A percentile compares a stretch with the other conserved stretches of the same genome.
These are phyloP conservation scores for Thunnus maccoyii DNA, from an alignment of 2,113 vertebrate species.

Conservation along the genomic window DNA sequence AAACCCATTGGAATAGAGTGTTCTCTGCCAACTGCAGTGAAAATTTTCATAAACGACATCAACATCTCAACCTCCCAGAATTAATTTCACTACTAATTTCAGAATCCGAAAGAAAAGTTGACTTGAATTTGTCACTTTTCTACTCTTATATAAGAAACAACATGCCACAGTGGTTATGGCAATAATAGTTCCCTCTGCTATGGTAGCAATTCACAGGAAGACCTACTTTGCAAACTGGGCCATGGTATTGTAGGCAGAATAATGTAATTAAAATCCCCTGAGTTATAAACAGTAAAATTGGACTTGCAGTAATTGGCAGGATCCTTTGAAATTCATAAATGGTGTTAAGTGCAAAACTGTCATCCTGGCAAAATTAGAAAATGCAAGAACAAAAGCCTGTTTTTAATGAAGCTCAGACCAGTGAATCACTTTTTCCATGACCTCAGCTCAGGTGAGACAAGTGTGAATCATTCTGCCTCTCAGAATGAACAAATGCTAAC, in stretches of 20 bases:
- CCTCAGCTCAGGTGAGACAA: conserved; percentile 23
- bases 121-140: not conserved
- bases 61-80: too few species aligned
- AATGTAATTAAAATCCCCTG: conserved; percentile 61
- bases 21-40: too few species aligned
- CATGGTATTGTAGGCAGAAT: conserved; percentile 54
- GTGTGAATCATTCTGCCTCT: conserved; percentile 3
- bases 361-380: conserved; percentile 16
- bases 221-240: conserved; percentile 63
- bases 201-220: conserved; percentile 42
- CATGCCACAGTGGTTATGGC: not conserved
- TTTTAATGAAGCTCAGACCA: conserved; percentile 26
- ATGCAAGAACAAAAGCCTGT: conserved; percentile 34
- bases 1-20: too few species aligned
- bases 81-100: too few species aligned
- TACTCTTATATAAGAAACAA: conserved; percentile 1
- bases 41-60: too few species aligned
- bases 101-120: too few species aligned
- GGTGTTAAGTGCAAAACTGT: conserved; percentile 31
- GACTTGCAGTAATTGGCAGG: conserved; percentile 21
- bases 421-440: not conserved
- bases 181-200: conserved; percentile 2
- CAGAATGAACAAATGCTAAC: conserved; percentile 11
- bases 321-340: conserved; percentile 61
- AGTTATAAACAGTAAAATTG: conserved; percentile 48